phyloP scores from a whole-genome alignment of 2,797 vertebrate species.

The Amniataba percoides region DNA sequence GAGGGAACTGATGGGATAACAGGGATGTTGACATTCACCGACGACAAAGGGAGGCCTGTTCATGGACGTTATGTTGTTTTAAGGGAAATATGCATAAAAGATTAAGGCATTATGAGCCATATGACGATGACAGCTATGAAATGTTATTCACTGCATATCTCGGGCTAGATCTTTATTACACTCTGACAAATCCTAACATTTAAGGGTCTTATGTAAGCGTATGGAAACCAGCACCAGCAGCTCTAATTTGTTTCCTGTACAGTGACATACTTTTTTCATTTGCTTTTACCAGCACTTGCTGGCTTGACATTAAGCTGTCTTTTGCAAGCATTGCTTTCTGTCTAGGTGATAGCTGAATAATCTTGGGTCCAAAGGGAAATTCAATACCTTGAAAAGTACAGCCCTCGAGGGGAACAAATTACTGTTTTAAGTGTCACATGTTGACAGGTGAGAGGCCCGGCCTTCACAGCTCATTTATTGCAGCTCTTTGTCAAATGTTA shows the following conservation, averaged over 20 bases:
- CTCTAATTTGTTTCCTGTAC: constrained; percentile 6
- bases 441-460: constrained; percentile 79
- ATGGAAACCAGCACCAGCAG: constrained; percentile 15
- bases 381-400: constrained; percentile 67
- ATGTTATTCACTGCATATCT: constrained; percentile 68
- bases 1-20: constrained; percentile 78
- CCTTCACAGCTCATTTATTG: constrained; percentile 81
- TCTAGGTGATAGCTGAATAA: constrained; percentile 54
- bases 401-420: constrained; percentile 57
- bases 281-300: constrained; percentile 8
- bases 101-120: constrained; percentile 72
- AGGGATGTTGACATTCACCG: constrained; percentile 84
- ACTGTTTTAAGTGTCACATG: constrained; percentile 81
- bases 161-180: constrained; percentile 63
- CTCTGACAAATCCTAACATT: constrained; percentile 52
- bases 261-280: constrained; percentile 11
- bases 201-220: constrained; percentile 2
- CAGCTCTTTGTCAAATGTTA: constrained; percentile 68
- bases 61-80: constrained; percentile 79
- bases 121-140: constrained; percentile 74
- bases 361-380: constrained; percentile 64
- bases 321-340: constrained; percentile 48
- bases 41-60: constrained; percentile 83
- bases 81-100: constrained; percentile 76
- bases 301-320: constrained; percentile 35